phyloP scores from a whole-genome alignment of 2,888 invertebrate genomes.

The Microchrysa polita region DNA sequence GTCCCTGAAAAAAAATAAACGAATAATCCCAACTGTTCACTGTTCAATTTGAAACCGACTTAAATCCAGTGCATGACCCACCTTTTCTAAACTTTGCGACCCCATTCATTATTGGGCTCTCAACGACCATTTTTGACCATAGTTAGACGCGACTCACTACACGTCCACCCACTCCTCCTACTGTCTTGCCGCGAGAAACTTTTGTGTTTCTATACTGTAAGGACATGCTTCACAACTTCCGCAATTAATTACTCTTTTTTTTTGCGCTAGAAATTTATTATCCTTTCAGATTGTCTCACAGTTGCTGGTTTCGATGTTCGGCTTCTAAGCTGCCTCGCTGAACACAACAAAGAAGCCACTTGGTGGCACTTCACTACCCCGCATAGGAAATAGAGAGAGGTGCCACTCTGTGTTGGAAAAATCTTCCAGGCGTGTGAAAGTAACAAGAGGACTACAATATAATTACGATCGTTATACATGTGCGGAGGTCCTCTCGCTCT shows the following conservation, averaged over 20 bases:
- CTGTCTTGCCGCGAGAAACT: not conserved
- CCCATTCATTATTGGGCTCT: constrained; percentile 1
- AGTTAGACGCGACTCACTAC: not conserved
- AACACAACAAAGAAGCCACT: not conserved
- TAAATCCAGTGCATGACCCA: too few species aligned
- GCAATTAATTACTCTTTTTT: constrained; percentile 27
- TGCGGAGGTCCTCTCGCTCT: not conserved
- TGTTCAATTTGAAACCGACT: too few species aligned
- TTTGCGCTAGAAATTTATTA: constrained; percentile 17
- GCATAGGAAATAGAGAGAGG: not conserved
- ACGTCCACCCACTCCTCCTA: too few species aligned
- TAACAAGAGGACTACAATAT: constrained; percentile 13
- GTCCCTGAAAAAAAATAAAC: too few species aligned
- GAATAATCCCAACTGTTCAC: too few species aligned
- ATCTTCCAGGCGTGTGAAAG: not conserved
- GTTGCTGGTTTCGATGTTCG: not conserved
- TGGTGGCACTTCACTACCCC: not conserved
- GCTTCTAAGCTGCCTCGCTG: not conserved
- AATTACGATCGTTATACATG: constrained; percentile 13
- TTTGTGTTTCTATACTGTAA: not conserved
- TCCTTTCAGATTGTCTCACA: constrained; percentile 5
- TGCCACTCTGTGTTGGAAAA: not conserved
- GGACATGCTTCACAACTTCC: constrained; percentile 13
- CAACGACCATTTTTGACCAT: not conserved
- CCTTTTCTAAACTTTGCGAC: not conserved